Evolutionary conservation across 1,140 invertebrate genomes (phyloP).

Genomic region (Cydia fagiglandana): DNA sequence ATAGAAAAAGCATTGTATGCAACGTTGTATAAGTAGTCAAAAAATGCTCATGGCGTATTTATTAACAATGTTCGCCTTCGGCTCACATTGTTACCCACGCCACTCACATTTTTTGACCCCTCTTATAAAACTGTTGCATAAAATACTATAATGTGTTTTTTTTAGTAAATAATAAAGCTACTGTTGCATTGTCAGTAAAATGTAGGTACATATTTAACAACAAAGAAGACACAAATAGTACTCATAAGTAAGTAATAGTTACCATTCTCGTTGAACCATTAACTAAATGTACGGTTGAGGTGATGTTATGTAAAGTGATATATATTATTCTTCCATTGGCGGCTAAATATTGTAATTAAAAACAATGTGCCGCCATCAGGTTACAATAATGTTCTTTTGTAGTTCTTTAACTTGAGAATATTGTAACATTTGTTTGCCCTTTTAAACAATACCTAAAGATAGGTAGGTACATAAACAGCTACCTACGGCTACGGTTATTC

Average conservation of each 20-base stretch:
- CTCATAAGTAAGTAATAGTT: slow-evolving; percentile 6
- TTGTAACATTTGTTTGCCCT: background rate
- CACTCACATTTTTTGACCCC: too few relatives aligned
- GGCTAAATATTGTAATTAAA: slow-evolving; percentile 26
- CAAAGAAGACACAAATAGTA: slow-evolving; percentile 7
- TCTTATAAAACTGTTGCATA: too few relatives aligned
- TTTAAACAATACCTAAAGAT: background rate
- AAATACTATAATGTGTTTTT: too few relatives aligned
- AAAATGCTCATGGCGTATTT: too few relatives aligned
- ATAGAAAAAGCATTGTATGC: too few relatives aligned
- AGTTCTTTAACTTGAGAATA: background rate
- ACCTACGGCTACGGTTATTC: too few relatives aligned
- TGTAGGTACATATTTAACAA: slow-evolving; percentile 14
- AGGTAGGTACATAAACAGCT: background rate
- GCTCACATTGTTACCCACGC: too few relatives aligned
- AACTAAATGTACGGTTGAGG: slow-evolving; percentile 13
- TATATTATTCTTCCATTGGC: background rate
- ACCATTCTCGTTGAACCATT: slow-evolving; percentile 13
- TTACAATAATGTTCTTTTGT: slow-evolving; percentile 10
- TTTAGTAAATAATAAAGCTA: background rate
- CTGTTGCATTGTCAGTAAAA: background rate
- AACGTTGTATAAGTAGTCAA: too few relatives aligned
- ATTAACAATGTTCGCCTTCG: too few relatives aligned
- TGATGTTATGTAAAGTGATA: slow-evolving; percentile 13
- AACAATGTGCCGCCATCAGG: background rate